Evolutionary conservation across 1,140 invertebrate species (phyloP).

Genomic region (Drosophila bifasciata): DNA sequence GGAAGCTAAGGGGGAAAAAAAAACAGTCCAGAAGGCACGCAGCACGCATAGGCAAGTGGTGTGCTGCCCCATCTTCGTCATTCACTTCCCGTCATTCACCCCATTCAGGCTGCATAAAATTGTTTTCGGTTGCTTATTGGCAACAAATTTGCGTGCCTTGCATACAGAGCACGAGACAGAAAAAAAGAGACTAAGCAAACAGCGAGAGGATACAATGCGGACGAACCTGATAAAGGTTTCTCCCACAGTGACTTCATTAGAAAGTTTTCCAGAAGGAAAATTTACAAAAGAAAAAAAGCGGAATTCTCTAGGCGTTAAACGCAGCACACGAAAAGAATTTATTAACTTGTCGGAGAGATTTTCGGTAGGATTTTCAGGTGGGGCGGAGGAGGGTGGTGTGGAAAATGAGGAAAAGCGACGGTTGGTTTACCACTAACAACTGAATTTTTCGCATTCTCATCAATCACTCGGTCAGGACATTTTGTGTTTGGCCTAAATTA

Average conservation of each 20-base stretch:
- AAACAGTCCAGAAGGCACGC: conserved; percentile 52
- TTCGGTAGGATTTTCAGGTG: conserved; percentile 27
- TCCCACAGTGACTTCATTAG: conserved; percentile 47
- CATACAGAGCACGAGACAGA: conserved; percentile 47
- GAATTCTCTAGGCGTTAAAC: conserved; percentile 43
- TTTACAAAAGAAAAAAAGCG: too few relatives aligned
- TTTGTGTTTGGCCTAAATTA: conserved; percentile 49
- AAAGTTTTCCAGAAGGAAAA: conserved; percentile 30
- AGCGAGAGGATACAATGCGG: not conserved
- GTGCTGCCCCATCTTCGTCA: not conserved
- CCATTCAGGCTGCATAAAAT: conserved; percentile 60
- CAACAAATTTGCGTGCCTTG: conserved; percentile 75
- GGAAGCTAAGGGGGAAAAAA: not conserved
- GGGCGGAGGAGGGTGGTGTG: not conserved
- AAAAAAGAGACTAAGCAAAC: conserved; percentile 11
- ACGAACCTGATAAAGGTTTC: conserved; percentile 40
- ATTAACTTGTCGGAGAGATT: conserved; percentile 45
- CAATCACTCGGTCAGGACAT: conserved; percentile 56
- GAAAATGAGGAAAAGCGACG: conserved; percentile 24
- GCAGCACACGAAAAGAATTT: conserved; percentile 51
- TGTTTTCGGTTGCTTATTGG: conserved; percentile 75
- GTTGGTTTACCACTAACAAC: conserved; percentile 64
- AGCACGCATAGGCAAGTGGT: conserved; percentile 65
- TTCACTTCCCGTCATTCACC: not conserved
- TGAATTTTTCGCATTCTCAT: conserved; percentile 58